Base-by-base conservation (phyloP, 2,113 vertebrate species). In the Camelus dromedarius region DNA sequence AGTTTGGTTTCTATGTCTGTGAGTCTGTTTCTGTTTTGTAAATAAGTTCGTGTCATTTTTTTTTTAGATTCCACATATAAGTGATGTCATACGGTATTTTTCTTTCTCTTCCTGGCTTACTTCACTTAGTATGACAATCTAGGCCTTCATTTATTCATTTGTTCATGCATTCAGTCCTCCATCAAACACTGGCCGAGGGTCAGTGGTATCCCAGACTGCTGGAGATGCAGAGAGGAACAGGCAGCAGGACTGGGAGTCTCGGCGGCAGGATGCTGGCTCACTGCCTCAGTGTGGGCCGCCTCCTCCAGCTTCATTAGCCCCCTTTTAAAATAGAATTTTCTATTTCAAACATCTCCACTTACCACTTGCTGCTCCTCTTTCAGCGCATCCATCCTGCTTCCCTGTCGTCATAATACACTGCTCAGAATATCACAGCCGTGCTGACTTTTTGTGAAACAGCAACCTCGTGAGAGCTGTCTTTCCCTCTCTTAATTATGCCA, bases 261-360 rank as follows among this genome's bases (percentile, higher is more conserved):
- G 64, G 93, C n/a, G 28, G 89, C 76, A 62, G 77, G 58, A 85
- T 48, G 46, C 12, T 32, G 19, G 30, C 18, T 75, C 90, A 89
- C 19, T 72, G 52, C 62, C 82, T 56, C 13, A 14, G 77, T 64
- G n/a, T 32, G 15, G 69, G 96, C 16, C 0, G 66, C 75, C 89
- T 91, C 81, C 62, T 97, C 93, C 58, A 84, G 64, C 50, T 93
- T 32, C 62, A 85, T 83, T 96, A 69, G 46, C 79, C n/a, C 56
- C 96, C 96, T 66, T 87, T 93, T 3, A 97, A 97, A 79, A 97
- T 85, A 89, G 91, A 77, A 35, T 96, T 95, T 98, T 95, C 91
- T 38, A 6, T 96, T 98, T 96, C 93, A 91, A 95, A 98, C 85
- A 96, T 81, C 90, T 95, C 85, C 64, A 42, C 83, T 52, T 96